Base-by-base conservation (phyloP, 2,113 vertebrate genomes). In the Ailuropoda melanoleuca region DNA sequence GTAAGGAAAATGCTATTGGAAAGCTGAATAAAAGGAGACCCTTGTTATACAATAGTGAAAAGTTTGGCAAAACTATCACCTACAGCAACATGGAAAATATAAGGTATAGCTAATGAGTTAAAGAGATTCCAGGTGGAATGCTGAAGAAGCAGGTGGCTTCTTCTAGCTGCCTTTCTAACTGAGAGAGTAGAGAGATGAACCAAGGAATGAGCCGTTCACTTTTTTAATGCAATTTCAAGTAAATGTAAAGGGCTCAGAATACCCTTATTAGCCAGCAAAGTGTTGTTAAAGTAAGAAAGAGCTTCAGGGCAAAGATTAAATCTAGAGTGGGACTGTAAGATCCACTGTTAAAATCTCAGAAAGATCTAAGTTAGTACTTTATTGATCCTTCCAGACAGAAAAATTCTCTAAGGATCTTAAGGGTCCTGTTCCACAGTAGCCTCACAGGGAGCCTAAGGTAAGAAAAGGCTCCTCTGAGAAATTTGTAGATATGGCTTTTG, bases 141-240 rank as follows among this genome's bases (percentile, higher is more conserved):
- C 14, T 87, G 29, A 95, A 89, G 50, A 2, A 66, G 8, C 23
- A 90, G 29, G 8, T 62, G 37, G 50, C 62, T 95, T n/a, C 58
- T 96, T 82, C 62, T 75, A 95, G 31, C 18, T 81, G 29, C 56
- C 80, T 96, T 95, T 82, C 39, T 46, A 92, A 86, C 13, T 97
- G 19, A 82, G 56, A 85, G 26, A 68, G 39, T 80, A 78, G 19
- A 84, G 39, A 81, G 29, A 66, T 64, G 8, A 90, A 81, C 37
- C 66, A 68, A 66, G 85, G 68, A 85, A 78, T 56, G 18, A 92
- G 29, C 55, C 84, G 15, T 75, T 82, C 6, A 55, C 55, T 83
- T 88, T 93, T 8, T 66, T 48, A 64, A 66, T 39, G 31, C 43
- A 72, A 94, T 85, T 81, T 91, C 50, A 88, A 93, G 31, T 68